A percentile compares a stretch with the other conserved stretches of the same genome.
Evolutionary conservation across 2,888 invertebrate species (phyloP).

Genomic region (Ophion costatus): DNA sequence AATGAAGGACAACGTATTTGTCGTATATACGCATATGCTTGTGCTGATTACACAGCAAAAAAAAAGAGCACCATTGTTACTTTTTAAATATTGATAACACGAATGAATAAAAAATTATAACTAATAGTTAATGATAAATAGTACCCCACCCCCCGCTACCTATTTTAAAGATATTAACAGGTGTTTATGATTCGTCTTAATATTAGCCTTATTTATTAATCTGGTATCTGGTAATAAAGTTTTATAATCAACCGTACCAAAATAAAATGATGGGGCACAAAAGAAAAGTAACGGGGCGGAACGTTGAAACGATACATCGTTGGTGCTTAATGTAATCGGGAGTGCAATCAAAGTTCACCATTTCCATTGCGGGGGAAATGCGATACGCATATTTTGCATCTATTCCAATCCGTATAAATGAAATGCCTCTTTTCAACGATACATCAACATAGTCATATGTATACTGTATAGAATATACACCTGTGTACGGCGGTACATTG

Average conservation of each 20-base stretch:
- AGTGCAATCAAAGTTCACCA: too few species aligned
- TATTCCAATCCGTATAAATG: background rate
- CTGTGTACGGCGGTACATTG: conserved; percentile 12
- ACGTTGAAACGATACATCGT: too few species aligned
- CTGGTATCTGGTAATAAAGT: background rate
- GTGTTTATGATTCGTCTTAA: background rate
- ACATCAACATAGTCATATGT: background rate
- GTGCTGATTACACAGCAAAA: too few species aligned
- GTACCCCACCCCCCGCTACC: background rate
- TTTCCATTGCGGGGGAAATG: background rate
- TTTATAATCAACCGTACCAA: background rate
- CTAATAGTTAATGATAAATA: too few species aligned
- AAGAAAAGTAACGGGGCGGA: background rate
- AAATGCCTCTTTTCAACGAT: background rate
- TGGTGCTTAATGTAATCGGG: too few species aligned
- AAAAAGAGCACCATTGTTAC: too few species aligned
- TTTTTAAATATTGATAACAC: too few species aligned
- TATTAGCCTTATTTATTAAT: background rate
- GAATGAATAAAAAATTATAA: too few species aligned
- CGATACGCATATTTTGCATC: background rate
- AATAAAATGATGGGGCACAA: background rate
- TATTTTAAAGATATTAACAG: background rate
- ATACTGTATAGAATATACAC: background rate
- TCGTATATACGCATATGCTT: too few species aligned
- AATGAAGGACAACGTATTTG: too few species aligned